These are phyloP conservation scores for Nemapogon koenigi DNA, from an alignment of 2,888 invertebrate species.

Conservation along the genomic window DNA sequence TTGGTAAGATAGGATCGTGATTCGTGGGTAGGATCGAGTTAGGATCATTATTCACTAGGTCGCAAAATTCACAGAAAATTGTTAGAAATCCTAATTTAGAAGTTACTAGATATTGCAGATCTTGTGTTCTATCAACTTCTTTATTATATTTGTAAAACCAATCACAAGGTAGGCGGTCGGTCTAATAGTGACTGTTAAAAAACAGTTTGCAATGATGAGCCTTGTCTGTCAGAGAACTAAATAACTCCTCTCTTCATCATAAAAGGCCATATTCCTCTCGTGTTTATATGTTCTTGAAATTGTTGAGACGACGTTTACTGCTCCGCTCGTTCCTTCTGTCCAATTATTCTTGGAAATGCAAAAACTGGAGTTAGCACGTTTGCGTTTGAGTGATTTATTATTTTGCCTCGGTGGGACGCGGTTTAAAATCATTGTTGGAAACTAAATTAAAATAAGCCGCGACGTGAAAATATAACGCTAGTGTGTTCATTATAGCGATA, in stretches of 20 bases:
- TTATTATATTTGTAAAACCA: too few relatives aligned
- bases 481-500: neutral
- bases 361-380: constrained; percentile 25
- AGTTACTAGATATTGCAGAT: too few relatives aligned
- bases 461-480: constrained; percentile 8
- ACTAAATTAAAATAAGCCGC: constrained; percentile 8
- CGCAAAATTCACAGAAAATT: too few relatives aligned
- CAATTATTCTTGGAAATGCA: constrained; percentile 25
- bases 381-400: constrained; percentile 30
- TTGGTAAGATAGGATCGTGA: too few relatives aligned
- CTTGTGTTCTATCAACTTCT: too few relatives aligned
- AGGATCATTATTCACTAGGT: too few relatives aligned
- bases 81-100: too few relatives aligned
- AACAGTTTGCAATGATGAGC: constrained; percentile 7
- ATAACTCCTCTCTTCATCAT: constrained; percentile 1
- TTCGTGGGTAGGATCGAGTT: too few relatives aligned
- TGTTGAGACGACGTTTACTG: constrained; percentile 4
- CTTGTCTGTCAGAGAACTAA: constrained; percentile 4
- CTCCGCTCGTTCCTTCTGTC: constrained; percentile 2
- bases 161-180: too few relatives aligned
- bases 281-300: constrained; percentile 4
- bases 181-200: too few relatives aligned
- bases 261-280: neutral
- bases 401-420: constrained; percentile 15
- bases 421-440: constrained; percentile 4